Conservation (phyloP, 2,113 vertebrate species). For the Stigmatopora argus region DNA sequence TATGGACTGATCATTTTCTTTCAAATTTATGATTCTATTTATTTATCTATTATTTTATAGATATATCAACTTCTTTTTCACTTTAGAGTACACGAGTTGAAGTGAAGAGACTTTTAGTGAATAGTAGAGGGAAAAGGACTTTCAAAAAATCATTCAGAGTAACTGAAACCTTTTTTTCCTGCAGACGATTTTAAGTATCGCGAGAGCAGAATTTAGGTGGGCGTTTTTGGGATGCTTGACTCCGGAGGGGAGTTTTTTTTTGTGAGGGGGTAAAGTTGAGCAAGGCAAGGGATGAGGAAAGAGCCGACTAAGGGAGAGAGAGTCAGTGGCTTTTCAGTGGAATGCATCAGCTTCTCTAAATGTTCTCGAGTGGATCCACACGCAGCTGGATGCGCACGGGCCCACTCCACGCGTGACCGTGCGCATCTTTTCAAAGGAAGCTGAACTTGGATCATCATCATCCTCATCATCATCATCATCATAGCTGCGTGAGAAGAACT, state of each 20-base stretch:
- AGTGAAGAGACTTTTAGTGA: background rate
- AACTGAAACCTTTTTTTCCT: background rate
- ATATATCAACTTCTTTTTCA: no score
- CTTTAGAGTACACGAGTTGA: no score
- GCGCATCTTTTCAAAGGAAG: constrained; percentile 49
- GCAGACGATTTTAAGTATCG: background rate
- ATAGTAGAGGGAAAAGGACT: background rate
- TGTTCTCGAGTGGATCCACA: constrained; percentile 46
- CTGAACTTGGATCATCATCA: constrained; percentile 1
- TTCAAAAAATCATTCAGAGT: background rate
- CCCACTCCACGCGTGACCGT: constrained; percentile 43
- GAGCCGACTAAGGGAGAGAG: constrained; percentile 45
- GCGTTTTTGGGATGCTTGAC: background rate
- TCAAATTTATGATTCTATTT: background rate
- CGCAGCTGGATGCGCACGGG: constrained; percentile 50
- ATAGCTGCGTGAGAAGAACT: constrained; percentile 40
- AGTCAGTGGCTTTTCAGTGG: constrained; percentile 41
- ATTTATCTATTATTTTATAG: no score
- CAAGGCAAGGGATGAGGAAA: constrained; percentile 62
- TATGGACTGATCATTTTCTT: no score
- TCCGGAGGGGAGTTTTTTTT: constrained; percentile 12
- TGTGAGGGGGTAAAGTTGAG: constrained; percentile 52
- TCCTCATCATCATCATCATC: constrained; percentile 6
- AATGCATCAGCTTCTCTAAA: constrained; percentile 60
- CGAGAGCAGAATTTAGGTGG: constrained; percentile 1